These are phyloP conservation scores for Prochilodus magdalenae DNA, from an alignment of 2,113 vertebrate species.

Conservation along the genomic window DNA sequence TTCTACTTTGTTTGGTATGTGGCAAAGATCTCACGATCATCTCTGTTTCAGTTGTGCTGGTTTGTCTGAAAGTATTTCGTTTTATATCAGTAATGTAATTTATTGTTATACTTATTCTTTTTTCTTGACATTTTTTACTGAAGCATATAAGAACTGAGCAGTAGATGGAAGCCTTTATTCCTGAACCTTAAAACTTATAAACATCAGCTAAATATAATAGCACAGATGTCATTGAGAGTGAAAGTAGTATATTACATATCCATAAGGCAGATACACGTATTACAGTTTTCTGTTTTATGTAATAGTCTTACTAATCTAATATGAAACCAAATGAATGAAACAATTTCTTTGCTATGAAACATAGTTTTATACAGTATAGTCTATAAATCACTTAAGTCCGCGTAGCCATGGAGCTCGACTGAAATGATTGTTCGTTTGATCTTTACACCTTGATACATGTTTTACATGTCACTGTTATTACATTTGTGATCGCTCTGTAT, in stretches of 20 bases:
- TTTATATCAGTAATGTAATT: not conserved
- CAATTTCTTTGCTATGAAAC: not conserved
- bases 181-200: too few species aligned
- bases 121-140: not conserved
- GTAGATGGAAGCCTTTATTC: too few species aligned
- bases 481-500: constrained; percentile 15
- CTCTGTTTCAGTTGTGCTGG: constrained; percentile 10
- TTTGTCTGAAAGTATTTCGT: not conserved
- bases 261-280: too few species aligned
- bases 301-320: too few species aligned
- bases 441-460: constrained; percentile 3
- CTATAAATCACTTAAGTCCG: not conserved
- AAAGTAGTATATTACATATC: too few species aligned
- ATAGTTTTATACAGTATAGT: not conserved
- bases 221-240: too few species aligned
- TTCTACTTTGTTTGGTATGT: constrained; percentile 29
- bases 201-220: too few species aligned
- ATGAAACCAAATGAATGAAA: too few species aligned
- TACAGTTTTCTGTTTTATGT: too few species aligned
- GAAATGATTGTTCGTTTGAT: constrained; percentile 22
- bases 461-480: too few species aligned
- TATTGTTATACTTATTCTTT: not conserved
- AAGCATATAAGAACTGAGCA: too few species aligned
- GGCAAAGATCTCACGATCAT: constrained; percentile 6
- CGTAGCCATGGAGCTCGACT: constrained; percentile 9